A percentile compares a stretch with the other conserved stretches of the same genome.
These are phyloP conservation scores for Pelobates fuscus DNA, from an alignment of 2,113 vertebrate species.

Conservation along the genomic window DNA sequence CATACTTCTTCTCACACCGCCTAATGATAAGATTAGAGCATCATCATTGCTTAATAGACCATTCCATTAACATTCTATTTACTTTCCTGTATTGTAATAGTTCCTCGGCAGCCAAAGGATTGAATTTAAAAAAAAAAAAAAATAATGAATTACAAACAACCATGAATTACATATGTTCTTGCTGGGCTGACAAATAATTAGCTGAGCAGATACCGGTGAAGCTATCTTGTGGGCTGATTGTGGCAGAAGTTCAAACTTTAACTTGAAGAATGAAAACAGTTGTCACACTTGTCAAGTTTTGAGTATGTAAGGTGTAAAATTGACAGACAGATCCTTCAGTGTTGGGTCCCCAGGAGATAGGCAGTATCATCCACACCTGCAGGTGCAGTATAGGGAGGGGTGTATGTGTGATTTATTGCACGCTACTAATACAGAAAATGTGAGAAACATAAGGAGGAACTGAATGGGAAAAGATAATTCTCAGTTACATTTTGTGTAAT, in stretches of 20 bases:
- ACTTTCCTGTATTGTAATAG: neutral
- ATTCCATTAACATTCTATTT: neutral
- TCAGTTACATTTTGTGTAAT: no score
- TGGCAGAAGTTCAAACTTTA: conserved; percentile 42
- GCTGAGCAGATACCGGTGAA: conserved; percentile 30
- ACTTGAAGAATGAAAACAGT: conserved; percentile 38
- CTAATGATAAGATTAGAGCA: no score
- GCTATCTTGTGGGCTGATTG: conserved; percentile 24
- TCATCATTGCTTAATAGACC: neutral
- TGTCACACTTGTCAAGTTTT: conserved; percentile 39
- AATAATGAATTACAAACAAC: conserved; percentile 29
- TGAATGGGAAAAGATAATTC: no score
- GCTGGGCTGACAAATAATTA: conserved; percentile 46
- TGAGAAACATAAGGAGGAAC: neutral
- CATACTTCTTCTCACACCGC: no score
- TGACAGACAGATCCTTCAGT: conserved; percentile 36
- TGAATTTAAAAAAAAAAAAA: neutral
- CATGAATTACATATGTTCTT: conserved; percentile 42
- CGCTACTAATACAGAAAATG: conserved; percentile 4
- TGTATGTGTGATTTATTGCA: conserved; percentile 41
- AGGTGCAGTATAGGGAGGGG: conserved; percentile 9
- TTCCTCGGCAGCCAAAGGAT: neutral
- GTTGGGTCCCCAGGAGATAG: neutral
- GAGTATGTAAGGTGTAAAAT: conserved; percentile 31
- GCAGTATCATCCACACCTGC: conserved; percentile 40